Conservation (phyloP, 2,113 vertebrate genomes). For the Mastomys natalensis region DNA sequence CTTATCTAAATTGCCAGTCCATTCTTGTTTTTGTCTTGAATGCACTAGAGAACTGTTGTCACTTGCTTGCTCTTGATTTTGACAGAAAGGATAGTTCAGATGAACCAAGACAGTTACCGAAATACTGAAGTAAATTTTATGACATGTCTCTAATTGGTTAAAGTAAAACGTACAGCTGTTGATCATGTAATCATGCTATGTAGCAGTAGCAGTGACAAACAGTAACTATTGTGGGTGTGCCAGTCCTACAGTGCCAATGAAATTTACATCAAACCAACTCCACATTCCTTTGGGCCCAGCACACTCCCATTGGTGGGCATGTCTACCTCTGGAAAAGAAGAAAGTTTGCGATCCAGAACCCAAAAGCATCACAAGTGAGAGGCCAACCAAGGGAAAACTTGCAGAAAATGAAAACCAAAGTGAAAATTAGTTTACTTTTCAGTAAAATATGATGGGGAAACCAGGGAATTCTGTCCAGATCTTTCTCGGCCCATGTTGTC, state of each 20-base stretch:
- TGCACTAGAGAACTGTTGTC: background rate
- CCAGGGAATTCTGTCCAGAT: background rate
- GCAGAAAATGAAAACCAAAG: background rate
- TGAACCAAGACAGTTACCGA: background rate
- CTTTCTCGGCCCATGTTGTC: background rate
- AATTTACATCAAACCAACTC: background rate
- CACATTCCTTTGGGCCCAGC: background rate
- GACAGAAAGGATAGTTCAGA: background rate
- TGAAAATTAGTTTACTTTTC: background rate
- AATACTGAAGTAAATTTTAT: background rate
- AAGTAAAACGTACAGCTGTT: background rate
- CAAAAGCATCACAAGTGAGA: background rate
- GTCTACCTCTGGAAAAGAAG: background rate
- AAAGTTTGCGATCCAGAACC: background rate
- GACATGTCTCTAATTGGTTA: background rate
- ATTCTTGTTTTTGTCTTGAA: constrained; percentile 39
- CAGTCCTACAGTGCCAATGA: background rate
- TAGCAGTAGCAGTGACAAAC: background rate
- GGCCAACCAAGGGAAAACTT: background rate
- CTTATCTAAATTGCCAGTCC: constrained; percentile 8
- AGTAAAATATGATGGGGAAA: too few relatives aligned
- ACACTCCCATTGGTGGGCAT: background rate
- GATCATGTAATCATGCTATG: background rate
- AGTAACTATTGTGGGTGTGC: background rate
- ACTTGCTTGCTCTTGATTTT: background rate